Evolutionary conservation across 2,113 vertebrate genomes (phyloP).

Genomic region (Cheilinus undulatus): DNA sequence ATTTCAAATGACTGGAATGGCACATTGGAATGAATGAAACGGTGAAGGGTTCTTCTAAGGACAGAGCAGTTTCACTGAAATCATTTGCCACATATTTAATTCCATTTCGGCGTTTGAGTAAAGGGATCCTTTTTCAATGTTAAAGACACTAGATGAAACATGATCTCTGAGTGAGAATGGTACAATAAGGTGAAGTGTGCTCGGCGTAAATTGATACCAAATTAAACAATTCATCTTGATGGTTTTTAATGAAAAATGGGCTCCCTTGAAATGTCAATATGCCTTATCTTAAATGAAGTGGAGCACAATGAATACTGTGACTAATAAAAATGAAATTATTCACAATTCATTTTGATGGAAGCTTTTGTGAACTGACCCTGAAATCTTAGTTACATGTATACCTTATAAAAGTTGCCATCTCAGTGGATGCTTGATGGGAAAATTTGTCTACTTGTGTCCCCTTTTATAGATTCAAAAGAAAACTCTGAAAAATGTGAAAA

Average conservation of each 20-base stretch:
- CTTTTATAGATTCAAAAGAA: neutral
- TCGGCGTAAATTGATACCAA: constrained; percentile 22
- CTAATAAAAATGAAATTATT: constrained; percentile 30
- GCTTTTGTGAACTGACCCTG: constrained; percentile 6
- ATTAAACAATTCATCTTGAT: constrained; percentile 28
- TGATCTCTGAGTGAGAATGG: constrained; percentile 16
- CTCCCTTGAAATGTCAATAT: constrained; percentile 34
- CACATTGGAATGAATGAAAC: neutral
- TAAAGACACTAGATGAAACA: constrained; percentile 31
- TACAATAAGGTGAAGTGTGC: constrained; percentile 23
- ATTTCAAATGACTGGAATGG: neutral
- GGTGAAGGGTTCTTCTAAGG: neutral
- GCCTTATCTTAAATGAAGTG: constrained; percentile 31
- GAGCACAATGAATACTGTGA: constrained; percentile 9
- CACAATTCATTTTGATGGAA: constrained; percentile 12
- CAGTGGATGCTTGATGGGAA: neutral
- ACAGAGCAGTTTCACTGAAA: neutral
- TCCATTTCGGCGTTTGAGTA: neutral
- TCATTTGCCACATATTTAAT: neutral
- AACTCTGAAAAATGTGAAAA: neutral
- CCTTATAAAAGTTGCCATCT: neutral
- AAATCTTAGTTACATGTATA: neutral
- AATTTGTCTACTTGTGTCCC: neutral
- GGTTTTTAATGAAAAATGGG: constrained; percentile 51
- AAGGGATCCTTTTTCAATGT: constrained; percentile 1